Conservation (phyloP, 2,113 vertebrate genomes). For the Vulpes ferrilata region DNA sequence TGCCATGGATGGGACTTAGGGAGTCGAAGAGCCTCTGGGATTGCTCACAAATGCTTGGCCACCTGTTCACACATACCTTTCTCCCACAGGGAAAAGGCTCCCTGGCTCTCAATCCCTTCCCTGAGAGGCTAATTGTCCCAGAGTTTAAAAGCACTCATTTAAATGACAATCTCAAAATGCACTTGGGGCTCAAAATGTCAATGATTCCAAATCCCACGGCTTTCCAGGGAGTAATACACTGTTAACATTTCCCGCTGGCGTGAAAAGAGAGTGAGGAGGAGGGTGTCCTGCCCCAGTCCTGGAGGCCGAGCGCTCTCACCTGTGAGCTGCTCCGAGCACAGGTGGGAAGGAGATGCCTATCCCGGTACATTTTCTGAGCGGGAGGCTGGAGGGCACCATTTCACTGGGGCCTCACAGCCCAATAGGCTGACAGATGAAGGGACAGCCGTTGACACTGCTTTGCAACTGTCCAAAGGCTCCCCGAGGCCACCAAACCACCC, state of each 20-base stretch:
- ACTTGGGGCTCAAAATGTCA: neutral
- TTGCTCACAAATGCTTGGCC: neutral
- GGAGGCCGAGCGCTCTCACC: neutral
- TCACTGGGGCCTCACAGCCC: neutral
- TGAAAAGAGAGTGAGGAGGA: neutral
- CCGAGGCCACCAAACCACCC: neutral
- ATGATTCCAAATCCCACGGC: neutral
- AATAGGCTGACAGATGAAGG: neutral
- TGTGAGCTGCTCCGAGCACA: neutral
- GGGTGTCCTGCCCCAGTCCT: neutral
- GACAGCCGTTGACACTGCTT: neutral
- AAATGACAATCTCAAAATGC: neutral
- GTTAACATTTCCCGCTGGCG: neutral
- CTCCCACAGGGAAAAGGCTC: neutral
- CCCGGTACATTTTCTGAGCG: neutral
- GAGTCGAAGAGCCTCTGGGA: neutral
- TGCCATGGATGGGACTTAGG: no score
- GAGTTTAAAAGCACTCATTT: neutral
- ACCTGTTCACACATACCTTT: no score
- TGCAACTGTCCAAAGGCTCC: neutral
- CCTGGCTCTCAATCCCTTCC: fast-evolving
- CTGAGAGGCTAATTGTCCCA: neutral
- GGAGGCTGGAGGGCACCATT: neutral
- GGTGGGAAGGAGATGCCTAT: neutral
- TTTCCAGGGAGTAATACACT: neutral